Base-by-base conservation (phyloP, 2,113 vertebrate genomes). In the Muntiacus reevesi region DNA sequence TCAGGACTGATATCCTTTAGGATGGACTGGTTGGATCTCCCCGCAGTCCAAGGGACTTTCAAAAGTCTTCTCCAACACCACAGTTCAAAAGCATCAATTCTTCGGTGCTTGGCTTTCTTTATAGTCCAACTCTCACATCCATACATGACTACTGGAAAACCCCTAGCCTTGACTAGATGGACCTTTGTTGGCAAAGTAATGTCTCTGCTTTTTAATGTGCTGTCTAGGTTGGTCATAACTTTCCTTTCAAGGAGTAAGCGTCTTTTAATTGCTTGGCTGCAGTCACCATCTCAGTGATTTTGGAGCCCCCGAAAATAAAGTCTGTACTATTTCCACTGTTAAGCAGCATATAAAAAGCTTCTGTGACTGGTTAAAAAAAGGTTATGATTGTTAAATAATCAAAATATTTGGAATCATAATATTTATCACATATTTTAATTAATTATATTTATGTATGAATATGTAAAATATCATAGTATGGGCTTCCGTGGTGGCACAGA, bases 101-200 rank as follows among this genome's bases (percentile, higher is more conserved):
- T 11, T 36, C 17, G 0, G 17, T 21, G 17, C 17, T 71, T 0
- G 0, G 64, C 64, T 71, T 36, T 36, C n/a, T 67, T 67, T 36
- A 36, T 11, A 67, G 64, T 36, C 17, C 64, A 71, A 36, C 9
- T 36, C 17, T 36, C 17, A 71, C 64, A 36, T 36, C n/a, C 17
- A 21, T 71, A 21, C 4, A 21, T 71, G 17, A 36, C n/a, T 21
- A 36, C n/a, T 36, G 64, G 17, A 71, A 36, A 71, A 71, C 5
- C 64, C 9, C 21, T 36, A 67, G 4, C 16, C 33, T 67, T 67
- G 64, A 67, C 16, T 67, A 71, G 9, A 71, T 11, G 9, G n/a
- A 36, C 64, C n/a, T 71, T 36, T 36, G n/a, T 71, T 36, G 64
- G n/a, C 7, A 71, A 71, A 71, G 64, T 21, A 36, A 36, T 36